phyloP scores from a whole-genome alignment of 2,888 invertebrate species.

The Pollenia labialis region DNA sequence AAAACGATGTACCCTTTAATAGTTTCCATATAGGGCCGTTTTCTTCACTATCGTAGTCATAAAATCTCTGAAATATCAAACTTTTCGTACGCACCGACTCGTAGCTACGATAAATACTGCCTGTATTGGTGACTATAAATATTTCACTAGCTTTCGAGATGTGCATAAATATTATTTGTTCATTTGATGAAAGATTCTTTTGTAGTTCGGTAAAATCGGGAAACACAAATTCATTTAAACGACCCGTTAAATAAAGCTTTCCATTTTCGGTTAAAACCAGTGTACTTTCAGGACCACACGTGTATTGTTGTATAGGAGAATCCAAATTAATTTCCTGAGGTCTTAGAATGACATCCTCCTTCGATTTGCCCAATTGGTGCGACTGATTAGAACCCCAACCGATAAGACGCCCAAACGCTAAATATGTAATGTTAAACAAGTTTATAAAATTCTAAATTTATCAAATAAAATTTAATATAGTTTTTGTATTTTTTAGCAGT shows the following conservation, averaged over 20 bases:
- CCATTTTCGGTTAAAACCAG: slow-evolving; percentile 82
- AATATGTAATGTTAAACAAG: slow-evolving; percentile 13
- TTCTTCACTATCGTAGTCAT: slow-evolving; percentile 83
- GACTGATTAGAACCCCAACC: slow-evolving; percentile 82
- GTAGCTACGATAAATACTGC: slow-evolving; percentile 82
- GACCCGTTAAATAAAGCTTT: slow-evolving; percentile 81
- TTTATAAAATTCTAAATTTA: background rate
- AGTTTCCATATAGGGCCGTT: slow-evolving; percentile 83
- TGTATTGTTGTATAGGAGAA: slow-evolving; percentile 80
- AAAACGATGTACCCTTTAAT: slow-evolving; percentile 82
- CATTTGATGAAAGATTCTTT: slow-evolving; percentile 81
- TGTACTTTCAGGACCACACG: slow-evolving; percentile 83
- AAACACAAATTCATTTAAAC: slow-evolving; percentile 82
- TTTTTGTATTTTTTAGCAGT: no score
- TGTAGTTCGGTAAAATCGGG: slow-evolving; percentile 82
- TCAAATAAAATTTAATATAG: no score
- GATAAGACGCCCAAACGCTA: slow-evolving; percentile 82
- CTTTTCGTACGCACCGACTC: slow-evolving; percentile 82
- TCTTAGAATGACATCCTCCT: slow-evolving; percentile 17
- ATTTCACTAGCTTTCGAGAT: slow-evolving; percentile 83
- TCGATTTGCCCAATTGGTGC: slow-evolving; percentile 79
- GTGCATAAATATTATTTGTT: slow-evolving; percentile 82
- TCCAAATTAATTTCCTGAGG: slow-evolving; percentile 81
- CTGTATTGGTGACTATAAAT: slow-evolving; percentile 82
- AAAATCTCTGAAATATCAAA: slow-evolving; percentile 83